These are phyloP conservation scores for Drosophila niveifrons DNA, from an alignment of 2,888 invertebrate genomes.

Conservation along the genomic window DNA sequence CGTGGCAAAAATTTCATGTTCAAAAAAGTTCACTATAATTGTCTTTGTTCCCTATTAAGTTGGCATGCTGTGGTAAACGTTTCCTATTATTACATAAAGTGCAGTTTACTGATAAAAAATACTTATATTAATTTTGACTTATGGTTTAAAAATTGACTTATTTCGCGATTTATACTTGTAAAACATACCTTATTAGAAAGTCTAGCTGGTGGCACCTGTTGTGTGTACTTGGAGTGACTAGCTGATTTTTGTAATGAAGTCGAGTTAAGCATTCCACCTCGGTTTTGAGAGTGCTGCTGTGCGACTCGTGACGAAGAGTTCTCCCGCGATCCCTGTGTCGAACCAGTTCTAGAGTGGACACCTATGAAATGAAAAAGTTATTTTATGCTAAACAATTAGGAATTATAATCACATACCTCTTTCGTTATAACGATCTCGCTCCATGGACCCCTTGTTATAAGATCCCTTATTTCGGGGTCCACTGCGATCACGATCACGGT, in stretches of 20 bases:
- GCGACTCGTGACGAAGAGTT: constrained; percentile 83
- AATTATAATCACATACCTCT: constrained; percentile 52
- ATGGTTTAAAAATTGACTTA: no score
- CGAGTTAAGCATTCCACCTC: constrained; percentile 71
- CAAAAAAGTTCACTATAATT: not conserved
- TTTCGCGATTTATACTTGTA: no score
- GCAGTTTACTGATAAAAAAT: no score
- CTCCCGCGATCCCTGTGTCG: constrained; percentile 87
- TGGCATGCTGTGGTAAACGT: no score
- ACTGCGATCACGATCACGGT: constrained; percentile 77
- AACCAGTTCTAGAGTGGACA: constrained; percentile 87
- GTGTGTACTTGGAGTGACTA: constrained; percentile 84
- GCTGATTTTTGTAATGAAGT: constrained; percentile 83
- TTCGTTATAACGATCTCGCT: constrained; percentile 83
- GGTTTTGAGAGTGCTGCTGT: constrained; percentile 69
- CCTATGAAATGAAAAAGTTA: constrained; percentile 50
- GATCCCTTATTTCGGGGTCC: constrained; percentile 83
- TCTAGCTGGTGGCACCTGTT: constrained; percentile 76
- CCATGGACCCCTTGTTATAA: constrained; percentile 83
- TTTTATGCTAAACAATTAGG: not conserved
- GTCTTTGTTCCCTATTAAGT: no score
- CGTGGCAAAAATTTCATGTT: no score
- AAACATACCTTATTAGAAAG: constrained; percentile 73
- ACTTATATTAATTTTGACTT: no score
- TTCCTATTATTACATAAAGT: no score